Evolutionary conservation across 1,140 invertebrate genomes (phyloP).

Genomic region (Aphelenchoides fujianensis): DNA sequence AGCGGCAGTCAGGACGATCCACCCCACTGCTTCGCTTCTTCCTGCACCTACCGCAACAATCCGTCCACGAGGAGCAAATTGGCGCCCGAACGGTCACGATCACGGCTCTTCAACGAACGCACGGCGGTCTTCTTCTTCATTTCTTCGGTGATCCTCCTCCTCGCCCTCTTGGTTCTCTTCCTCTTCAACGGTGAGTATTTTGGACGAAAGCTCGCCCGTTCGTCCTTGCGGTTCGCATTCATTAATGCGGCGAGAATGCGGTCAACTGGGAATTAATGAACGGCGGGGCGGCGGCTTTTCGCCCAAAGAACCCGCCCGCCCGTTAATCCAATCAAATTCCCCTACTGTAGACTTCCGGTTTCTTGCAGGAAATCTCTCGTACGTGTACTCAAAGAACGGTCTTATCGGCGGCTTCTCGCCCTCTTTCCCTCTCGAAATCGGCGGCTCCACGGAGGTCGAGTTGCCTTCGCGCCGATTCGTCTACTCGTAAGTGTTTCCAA

Average conservation of each 20-base stretch:
- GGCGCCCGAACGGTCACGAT: background rate
- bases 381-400: conserved; percentile 4
- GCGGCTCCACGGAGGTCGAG: background rate
- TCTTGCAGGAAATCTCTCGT: conserved; percentile 5
- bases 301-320: background rate
- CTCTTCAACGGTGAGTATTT: conserved; percentile 8
- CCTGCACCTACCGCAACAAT: background rate
- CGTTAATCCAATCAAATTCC: conserved; percentile 11
- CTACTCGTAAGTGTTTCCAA: conserved; percentile 10
- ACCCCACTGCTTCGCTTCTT: background rate
- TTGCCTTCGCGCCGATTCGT: background rate
- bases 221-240: too few relatives aligned
- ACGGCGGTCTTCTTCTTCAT: background rate
- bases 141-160: background rate
- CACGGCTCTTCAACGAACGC: conserved; percentile 9
- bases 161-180: background rate
- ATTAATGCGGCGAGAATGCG: conserved; percentile 1
- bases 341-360: background rate
- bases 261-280: background rate
- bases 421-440: background rate
- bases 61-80: too few relatives aligned
- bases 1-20: conserved; percentile 2
- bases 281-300: background rate
- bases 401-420: conserved; percentile 7
- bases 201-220: background rate